These are phyloP conservation scores for Cepaea nemoralis DNA, from an alignment of 1,140 invertebrate genomes.

Conservation along the genomic window DNA sequence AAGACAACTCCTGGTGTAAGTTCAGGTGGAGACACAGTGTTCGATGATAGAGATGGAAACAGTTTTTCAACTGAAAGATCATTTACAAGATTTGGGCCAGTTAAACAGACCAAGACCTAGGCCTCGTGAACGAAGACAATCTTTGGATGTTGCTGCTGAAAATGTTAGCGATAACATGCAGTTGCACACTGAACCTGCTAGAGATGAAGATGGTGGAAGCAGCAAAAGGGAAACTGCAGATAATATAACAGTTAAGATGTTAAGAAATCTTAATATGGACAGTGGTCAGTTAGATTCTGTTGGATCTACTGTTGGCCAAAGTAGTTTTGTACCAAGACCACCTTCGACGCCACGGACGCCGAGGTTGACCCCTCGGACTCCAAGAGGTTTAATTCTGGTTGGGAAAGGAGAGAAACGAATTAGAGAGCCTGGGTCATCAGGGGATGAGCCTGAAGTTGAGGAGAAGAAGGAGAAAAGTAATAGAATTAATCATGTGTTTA, in stretches of 20 bases:
- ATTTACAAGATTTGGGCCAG: not conserved
- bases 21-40: no score
- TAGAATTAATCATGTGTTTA: not conserved
- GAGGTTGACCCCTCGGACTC: constrained; percentile 39
- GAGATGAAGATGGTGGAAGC: not conserved
- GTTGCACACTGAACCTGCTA: not conserved
- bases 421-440: constrained; percentile 55
- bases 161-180: not conserved
- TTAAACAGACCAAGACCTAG: constrained; percentile 17
- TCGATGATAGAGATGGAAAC: no score
- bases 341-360: constrained; percentile 58
- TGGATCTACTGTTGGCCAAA: constrained; percentile 55
- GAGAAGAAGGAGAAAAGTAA: constrained; percentile 49
- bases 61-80: no score
- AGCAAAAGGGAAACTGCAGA: not conserved
- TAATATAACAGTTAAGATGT: constrained; percentile 57
- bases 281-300: constrained; percentile 50
- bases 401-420: constrained; percentile 59
- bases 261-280: constrained; percentile 58
- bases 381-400: constrained; percentile 10
- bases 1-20: no score
- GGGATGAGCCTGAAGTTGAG: constrained; percentile 53
- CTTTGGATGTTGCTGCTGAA: not conserved
- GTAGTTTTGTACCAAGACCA: constrained; percentile 62
- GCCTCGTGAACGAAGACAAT: not conserved